Evolutionary conservation across 2,797 vertebrate genomes (phyloP), one percentile per base, ranked within the genome.

Genomic region (Enteromius mattozi): DNA sequence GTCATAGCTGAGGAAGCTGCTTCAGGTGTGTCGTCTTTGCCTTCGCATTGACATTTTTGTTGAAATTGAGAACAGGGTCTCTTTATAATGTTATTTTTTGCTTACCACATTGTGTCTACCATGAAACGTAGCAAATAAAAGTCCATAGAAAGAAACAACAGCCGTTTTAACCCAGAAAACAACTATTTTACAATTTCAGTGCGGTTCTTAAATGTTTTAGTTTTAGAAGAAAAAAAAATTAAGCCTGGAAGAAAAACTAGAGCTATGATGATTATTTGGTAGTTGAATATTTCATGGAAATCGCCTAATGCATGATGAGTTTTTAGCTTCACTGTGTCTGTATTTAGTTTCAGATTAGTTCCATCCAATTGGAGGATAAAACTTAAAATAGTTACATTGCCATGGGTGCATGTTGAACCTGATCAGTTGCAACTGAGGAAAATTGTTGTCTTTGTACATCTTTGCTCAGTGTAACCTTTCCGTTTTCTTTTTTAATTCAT

Each of bases 401-500:
- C 3, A 24, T 24, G 6, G 24, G 51, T 40, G 13, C 0, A 4
- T 68, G 19, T 68, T 69, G 21, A 37, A 16, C 35, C 3, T 77
- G 54, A 40, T 77, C 13, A 40, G 24, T 77, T 77, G 33, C 13
- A 59, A 21, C 17, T 69, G 33, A 12, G 9, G 10, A 61, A 56
- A 59, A 21, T 21, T 13, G 54, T 27, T 61, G 24, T 13, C 17
- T 27, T 10, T 49, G 54, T 61, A 9, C 54, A 33, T 5, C 1
- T 33, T 65, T 33, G 14, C 63, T 65, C 6, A 10, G 14, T 59
- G 54, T 47, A 51, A 24, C 10, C 35, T 69, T 61, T 40, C 17
- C 56, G 19, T 24, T 70, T 24, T 51, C 24, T 74, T 5, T 51
- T 47, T 19, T 68, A 70, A 81, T 69, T 69, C 19, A 66, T 82